Conservation (phyloP, 2,888 invertebrate species). For the Drymonia ruficornis region DNA sequence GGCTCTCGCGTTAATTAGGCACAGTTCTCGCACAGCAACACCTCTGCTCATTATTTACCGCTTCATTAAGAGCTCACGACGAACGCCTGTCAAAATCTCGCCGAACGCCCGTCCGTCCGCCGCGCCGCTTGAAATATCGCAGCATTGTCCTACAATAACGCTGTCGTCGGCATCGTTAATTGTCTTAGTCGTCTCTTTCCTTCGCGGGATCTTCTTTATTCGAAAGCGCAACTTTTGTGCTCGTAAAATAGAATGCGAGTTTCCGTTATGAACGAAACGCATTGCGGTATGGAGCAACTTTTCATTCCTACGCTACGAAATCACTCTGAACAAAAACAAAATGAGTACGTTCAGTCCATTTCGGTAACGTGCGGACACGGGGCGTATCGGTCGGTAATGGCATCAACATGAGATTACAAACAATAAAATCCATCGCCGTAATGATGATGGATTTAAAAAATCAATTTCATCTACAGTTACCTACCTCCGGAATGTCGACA, state of each 20-base stretch:
- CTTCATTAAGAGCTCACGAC: conserved; percentile 82
- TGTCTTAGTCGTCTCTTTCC: conserved; percentile 64
- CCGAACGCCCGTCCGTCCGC: conserved; percentile 66
- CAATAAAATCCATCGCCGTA: conserved; percentile 69
- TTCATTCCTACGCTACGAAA: conserved; percentile 62
- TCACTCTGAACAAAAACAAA: conserved; percentile 64
- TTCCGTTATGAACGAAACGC: conserved; percentile 59
- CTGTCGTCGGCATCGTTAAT: conserved; percentile 79
- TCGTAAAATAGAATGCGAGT: conserved; percentile 63
- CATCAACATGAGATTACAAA: conserved; percentile 67
- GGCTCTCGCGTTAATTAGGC: conserved; percentile 76
- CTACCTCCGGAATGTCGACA: conserved; percentile 44
- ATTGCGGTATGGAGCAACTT: conserved; percentile 58
- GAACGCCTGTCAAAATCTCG: conserved; percentile 78
- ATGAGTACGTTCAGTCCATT: conserved; percentile 58
- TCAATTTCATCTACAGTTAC: conserved; percentile 76
- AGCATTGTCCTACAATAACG: conserved; percentile 78
- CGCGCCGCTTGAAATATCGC: conserved; percentile 74
- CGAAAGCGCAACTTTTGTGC: conserved; percentile 56
- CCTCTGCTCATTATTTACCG: conserved; percentile 82
- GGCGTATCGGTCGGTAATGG: conserved; percentile 64
- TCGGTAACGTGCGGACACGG: conserved; percentile 72
- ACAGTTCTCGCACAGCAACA: conserved; percentile 73
- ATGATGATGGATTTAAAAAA: conserved; percentile 75
- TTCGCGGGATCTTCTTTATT: conserved; percentile 57